Conservation (phyloP, 2,113 vertebrate genomes). For the Cochlearius cochlearius region DNA sequence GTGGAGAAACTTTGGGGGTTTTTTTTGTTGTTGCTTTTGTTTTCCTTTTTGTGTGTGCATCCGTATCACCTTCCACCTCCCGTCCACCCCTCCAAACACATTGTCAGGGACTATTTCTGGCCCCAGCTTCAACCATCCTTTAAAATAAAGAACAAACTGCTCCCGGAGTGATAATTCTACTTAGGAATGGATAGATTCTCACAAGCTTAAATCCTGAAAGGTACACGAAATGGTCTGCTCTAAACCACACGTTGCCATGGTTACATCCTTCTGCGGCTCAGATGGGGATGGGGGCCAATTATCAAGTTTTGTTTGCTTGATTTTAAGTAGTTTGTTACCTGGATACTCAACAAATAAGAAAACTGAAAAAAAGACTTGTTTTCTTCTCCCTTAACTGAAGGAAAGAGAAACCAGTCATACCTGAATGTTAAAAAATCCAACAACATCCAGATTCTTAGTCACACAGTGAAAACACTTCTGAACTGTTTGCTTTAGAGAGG, state of each 20-base stretch:
- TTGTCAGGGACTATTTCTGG: constrained; percentile 52
- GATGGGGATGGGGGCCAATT: constrained; percentile 76
- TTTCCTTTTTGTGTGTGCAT: neutral
- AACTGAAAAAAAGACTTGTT: constrained; percentile 51
- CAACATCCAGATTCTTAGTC: constrained; percentile 14
- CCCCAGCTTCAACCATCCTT: constrained; percentile 7
- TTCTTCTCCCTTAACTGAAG: constrained; percentile 59
- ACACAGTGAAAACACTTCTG: neutral
- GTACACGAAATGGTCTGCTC: constrained; percentile 69
- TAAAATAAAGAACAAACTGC: constrained; percentile 67
- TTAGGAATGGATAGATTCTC: constrained; percentile 69
- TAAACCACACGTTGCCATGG: constrained; percentile 74
- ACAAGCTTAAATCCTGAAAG: constrained; percentile 73
- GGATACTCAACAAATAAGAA: constrained; percentile 79
- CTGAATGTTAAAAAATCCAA: neutral
- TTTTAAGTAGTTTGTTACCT: constrained; percentile 83
- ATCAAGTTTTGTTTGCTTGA: constrained; percentile 80
- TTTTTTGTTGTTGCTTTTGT: neutral
- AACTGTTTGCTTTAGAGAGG: constrained; percentile 31
- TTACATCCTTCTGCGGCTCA: constrained; percentile 73
- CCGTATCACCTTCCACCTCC: neutral
- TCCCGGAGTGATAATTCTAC: constrained; percentile 66
- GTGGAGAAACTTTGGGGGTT: neutral
- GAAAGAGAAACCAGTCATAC: constrained; percentile 55
- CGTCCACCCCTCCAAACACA: neutral